Evolutionary conservation across 37 sponge, comb jelly and placozoan genomes (phyloP), one percentile per base, ranked within the genome.

Genomic region (Geodia barretti): DNA sequence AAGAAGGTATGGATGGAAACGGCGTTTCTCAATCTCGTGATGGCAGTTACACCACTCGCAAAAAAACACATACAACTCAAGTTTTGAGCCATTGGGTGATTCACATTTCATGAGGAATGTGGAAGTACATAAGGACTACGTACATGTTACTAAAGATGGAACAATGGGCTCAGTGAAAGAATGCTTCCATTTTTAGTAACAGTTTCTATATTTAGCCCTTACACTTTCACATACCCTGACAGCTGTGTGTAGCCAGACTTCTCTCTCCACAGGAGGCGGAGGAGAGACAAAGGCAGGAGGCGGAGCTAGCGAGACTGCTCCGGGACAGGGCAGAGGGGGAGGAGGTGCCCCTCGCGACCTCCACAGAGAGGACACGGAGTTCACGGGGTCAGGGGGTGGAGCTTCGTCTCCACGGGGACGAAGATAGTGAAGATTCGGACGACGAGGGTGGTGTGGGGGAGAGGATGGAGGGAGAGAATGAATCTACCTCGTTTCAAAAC

Each of bases 301-400:
- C 70, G 0, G 62, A 87, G 31, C 37, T 87, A 42, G 71, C 74
- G 9, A 39, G 77, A 23, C 64, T 87, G 30, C 39, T 38, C 28
- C 24, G 42, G 61, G 88, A 87, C 71, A 33, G 61, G 66, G 69
- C 58, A 2, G 61, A 81, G 69, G 88, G 88, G 28, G 69, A 75
- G 1, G 77, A 4, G 19, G 74, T 75, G 41, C 37, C 34, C 21
- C n/a, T 71, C 24, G 64, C 26, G 21, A 28, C 1, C 35, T 17
- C 8, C 20, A 32, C 21, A 32, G 11, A 3, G 43, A 14, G 43
- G 28, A 2, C 4, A 28, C n/a, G 42, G 43, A 72, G n/a, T 40
- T 3, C 14, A 72, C 36, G 24, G 11, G 40, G 21, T 11, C 43
- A 42, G 58, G 19, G 31, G 54, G 25, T n/a, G 60, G 60, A 23